Base-by-base conservation (phyloP, 2,113 vertebrate species). In the Isurus oxyrinchus region DNA sequence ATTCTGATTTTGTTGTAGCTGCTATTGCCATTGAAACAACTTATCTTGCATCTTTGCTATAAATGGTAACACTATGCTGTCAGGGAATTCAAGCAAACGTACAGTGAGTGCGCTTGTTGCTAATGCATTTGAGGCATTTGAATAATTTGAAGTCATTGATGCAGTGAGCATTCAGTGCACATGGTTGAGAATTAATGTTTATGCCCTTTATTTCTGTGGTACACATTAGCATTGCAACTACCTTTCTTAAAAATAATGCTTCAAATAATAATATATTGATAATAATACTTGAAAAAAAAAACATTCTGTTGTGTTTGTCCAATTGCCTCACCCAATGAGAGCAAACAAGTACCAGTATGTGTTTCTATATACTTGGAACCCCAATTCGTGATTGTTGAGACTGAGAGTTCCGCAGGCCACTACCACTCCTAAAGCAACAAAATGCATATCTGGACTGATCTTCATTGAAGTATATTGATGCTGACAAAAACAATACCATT, bases 61-160 rank as follows among this genome's bases (percentile, higher is more conserved):
- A 95, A 95, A 95, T 49, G 94, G 94, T 27, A 95, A 95, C 67
- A 76, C 55, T 72, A 76, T 95, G 27, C 67, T 72, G 44, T 95
- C 21, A 35, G 63, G 44, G 67, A 91, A 95, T 72, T 55, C 40
- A 95, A 72, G 44, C 63, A 55, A 27, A 21, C 67, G 53, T 72
- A 13, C 35, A 61, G 35, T 40, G 27, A 2, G 55, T 25, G 1
- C 49, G 49, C 66, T 69, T 72, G 66, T 31, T 72, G 67, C 94
- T 69, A 67, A 21, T 76, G 94, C 25, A 95, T 55, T 95, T 55
- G 44, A 94, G 61, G 35, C 90, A 94, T 63, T 94, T 94, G 19
- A 94, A 40, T 94, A 94, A 40, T 40, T 63, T 94, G 59, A 94
- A 63, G 35, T 57, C 55, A 88, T 53, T 88, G 49, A 25, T 27